A percentile compares a stretch with the other conserved stretches of the same genome.
These are phyloP conservation scores for Heterohyrax brucei DNA, from an alignment of 2,797 vertebrate genomes.

Conservation along the genomic window DNA sequence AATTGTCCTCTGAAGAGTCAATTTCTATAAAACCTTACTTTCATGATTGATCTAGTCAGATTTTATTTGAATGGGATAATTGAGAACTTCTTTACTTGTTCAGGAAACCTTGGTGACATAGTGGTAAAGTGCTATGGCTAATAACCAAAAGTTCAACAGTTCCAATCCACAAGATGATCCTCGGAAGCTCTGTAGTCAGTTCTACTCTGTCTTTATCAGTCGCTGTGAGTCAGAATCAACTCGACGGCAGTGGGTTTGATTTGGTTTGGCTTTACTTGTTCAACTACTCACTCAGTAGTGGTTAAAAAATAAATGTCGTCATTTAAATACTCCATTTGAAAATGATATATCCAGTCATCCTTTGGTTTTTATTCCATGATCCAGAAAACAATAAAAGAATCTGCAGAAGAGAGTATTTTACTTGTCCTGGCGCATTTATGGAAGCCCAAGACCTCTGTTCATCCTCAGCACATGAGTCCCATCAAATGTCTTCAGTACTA, in stretches of 20 bases:
- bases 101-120: not conserved
- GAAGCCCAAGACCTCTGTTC: not conserved
- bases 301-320: not conserved
- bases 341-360: not conserved
- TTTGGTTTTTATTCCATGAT: not conserved
- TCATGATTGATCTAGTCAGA: not conserved
- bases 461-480: not conserved
- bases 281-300: not conserved
- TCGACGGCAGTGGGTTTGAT: too few relatives aligned
- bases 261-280: not conserved
- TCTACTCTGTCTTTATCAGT: too few relatives aligned
- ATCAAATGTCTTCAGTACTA: not conserved
- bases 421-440: not conserved
- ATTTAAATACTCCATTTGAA: conserved; percentile 33
- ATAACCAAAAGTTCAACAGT: too few relatives aligned
- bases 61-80: not conserved
- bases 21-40: not conserved
- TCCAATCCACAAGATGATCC: too few relatives aligned
- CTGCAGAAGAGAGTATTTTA: not conserved
- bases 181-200: too few relatives aligned
- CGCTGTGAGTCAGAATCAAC: too few relatives aligned
- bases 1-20: not conserved
- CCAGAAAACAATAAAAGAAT: not conserved
- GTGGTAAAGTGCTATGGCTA: too few relatives aligned
- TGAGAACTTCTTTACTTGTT: not conserved